Evolutionary conservation across 2,797 vertebrate species (phyloP).

Genomic region (Aphelocoma californica): DNA sequence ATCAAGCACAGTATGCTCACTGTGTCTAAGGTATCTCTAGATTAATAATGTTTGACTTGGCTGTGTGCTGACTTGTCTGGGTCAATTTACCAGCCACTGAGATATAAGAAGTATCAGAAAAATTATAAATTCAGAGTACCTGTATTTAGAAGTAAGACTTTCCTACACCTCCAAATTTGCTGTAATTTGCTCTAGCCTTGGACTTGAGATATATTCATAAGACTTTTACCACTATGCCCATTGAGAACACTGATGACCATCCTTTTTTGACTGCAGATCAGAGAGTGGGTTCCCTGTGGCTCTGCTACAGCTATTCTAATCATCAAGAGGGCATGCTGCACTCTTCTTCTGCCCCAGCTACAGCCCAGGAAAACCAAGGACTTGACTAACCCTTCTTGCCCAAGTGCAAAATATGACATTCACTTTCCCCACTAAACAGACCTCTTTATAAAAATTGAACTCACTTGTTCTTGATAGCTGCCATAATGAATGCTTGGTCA

Average conservation of each 20-base stretch:
- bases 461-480: neutral
- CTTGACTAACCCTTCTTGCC: neutral
- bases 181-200: neutral
- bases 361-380: neutral
- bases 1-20: neutral
- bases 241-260: neutral
- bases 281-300: neutral
- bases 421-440: neutral
- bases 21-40: neutral
- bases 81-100: neutral
- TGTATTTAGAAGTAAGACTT: neutral
- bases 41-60: neutral
- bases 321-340: neutral
- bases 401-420: neutral
- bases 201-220: neutral
- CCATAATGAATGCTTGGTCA: slow-evolving; percentile 17
- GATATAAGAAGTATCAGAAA: neutral
- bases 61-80: neutral
- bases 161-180: neutral
- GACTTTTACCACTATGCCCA: neutral
- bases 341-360: neutral
- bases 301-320: neutral
- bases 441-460: slow-evolving; percentile 16
- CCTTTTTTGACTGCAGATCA: neutral
- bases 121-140: neutral